These are phyloP conservation scores for Calycopis cecrops DNA, from an alignment of 1,140 invertebrate genomes.

Conservation along the genomic window DNA sequence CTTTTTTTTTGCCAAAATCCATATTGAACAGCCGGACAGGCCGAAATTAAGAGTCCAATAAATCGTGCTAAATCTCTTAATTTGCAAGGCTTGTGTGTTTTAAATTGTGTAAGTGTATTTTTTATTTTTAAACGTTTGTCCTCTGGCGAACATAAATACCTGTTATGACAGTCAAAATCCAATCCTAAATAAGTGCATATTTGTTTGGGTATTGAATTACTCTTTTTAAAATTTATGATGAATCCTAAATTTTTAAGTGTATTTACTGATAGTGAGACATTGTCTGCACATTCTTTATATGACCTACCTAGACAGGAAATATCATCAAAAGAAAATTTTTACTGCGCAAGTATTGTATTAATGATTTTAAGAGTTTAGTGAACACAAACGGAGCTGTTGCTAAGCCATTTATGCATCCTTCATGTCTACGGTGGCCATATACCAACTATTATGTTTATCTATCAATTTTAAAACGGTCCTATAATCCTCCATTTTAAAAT, in stretches of 20 bases:
- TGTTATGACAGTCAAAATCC: slow-evolving; percentile 1
- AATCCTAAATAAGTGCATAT: too few species aligned
- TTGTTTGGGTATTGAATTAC: too few species aligned
- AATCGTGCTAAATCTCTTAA: slow-evolving; percentile 20
- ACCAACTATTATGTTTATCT: neutral
- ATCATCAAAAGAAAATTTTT: neutral
- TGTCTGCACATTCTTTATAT: too few species aligned
- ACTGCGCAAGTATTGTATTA: neutral
- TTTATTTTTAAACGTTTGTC: neutral
- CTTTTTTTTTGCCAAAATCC: too few species aligned
- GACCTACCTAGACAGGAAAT: neutral
- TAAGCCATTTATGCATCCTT: slow-evolving; percentile 16
- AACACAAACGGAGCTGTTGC: slow-evolving; percentile 1
- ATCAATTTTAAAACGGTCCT: slow-evolving; percentile 18
- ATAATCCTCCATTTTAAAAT: slow-evolving; percentile 30
- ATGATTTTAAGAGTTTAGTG: neutral
- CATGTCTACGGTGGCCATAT: slow-evolving; percentile 13
- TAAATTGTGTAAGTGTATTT: neutral
- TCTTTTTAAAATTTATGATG: too few species aligned
- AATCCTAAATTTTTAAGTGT: neutral
- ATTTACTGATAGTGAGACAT: neutral
- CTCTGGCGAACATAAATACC: slow-evolving; percentile 5
- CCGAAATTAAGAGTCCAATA: slow-evolving; percentile 19
- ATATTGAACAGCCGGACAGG: slow-evolving; percentile 23
- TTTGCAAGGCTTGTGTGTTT: neutral